Evolutionary conservation across 2,888 invertebrate genomes (phyloP).

Genomic region (Dicranocentrus wangi): DNA sequence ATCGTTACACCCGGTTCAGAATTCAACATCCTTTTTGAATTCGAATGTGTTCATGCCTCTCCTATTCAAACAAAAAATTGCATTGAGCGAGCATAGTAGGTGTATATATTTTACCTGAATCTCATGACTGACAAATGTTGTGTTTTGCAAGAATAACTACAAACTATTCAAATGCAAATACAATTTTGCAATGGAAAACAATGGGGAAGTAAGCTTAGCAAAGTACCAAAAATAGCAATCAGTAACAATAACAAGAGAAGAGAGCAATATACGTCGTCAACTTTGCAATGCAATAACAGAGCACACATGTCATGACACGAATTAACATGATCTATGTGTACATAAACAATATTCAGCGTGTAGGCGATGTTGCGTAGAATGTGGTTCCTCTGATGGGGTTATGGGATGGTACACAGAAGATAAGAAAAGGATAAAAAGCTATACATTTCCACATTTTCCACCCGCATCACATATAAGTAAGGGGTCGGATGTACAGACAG

Average conservation of each 20-base stretch:
- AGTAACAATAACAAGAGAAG: neutral
- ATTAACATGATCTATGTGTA: conserved; percentile 17
- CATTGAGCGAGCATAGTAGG: neutral
- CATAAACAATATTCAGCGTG: neutral
- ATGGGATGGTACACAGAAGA: neutral
- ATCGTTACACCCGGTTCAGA: too few relatives aligned
- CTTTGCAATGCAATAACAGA: neutral
- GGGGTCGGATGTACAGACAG: neutral
- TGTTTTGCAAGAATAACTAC: conserved; percentile 22
- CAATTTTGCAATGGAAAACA: conserved; percentile 6
- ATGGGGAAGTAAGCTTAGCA: conserved; percentile 6
- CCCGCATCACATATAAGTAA: neutral
- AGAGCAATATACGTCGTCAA: neutral
- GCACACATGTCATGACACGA: conserved; percentile 20
- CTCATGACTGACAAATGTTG: neutral
- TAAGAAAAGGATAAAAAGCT: neutral
- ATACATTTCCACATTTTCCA: too few relatives aligned
- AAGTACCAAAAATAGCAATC: conserved; percentile 24
- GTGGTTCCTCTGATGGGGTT: neutral
- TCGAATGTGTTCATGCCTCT: conserved; percentile 10
- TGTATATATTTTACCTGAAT: neutral
- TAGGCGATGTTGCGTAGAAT: neutral
- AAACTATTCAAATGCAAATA: too few relatives aligned
- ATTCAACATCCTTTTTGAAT: conserved; percentile 7
- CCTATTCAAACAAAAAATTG: conserved; percentile 3